These are phyloP conservation scores for Gonatopus flavifemur DNA, from an alignment of 1,140 invertebrate genomes.

Conservation along the genomic window DNA sequence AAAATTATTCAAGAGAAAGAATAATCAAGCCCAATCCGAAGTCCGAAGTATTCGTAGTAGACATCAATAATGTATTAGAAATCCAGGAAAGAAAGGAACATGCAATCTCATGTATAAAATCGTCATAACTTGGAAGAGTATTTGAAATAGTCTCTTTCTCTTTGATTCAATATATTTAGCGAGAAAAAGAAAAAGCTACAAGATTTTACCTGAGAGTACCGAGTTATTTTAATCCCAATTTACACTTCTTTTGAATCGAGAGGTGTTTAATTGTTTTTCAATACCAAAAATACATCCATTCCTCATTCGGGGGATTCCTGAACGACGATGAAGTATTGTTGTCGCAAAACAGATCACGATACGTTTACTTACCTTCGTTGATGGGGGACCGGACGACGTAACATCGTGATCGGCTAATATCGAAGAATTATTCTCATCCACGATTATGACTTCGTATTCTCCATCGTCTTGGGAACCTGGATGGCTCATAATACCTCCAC, in stretches of 20 bases:
- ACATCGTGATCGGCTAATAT: constrained; percentile 77
- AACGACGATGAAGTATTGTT: too few relatives aligned
- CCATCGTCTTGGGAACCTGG: constrained; percentile 69
- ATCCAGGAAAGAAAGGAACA: constrained; percentile 20
- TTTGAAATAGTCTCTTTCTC: constrained; percentile 1
- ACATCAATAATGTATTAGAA: too few relatives aligned
- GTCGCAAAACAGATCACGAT: too few relatives aligned
- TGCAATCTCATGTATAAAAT: constrained; percentile 30
- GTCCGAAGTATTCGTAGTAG: too few relatives aligned
- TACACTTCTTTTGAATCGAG: constrained; percentile 23
- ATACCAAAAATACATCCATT: too few relatives aligned
- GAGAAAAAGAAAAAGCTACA: constrained; percentile 13
- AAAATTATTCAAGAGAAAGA: too few relatives aligned
- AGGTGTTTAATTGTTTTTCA: too few relatives aligned
- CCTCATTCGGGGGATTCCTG: too few relatives aligned
- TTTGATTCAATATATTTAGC: constrained; percentile 1
- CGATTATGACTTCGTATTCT: constrained; percentile 87
- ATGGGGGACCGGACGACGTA: constrained; percentile 70
- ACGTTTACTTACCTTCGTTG: constrained; percentile 74
- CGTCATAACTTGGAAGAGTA: constrained; percentile 17
- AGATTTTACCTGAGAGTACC: constrained; percentile 33
- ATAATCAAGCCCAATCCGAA: too few relatives aligned
- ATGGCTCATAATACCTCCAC: constrained; percentile 52
- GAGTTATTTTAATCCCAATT: constrained; percentile 20
- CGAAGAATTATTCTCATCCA: constrained; percentile 85